phyloP scores from a whole-genome alignment of 2,113 vertebrate genomes.

The Vireo altiloquus region DNA sequence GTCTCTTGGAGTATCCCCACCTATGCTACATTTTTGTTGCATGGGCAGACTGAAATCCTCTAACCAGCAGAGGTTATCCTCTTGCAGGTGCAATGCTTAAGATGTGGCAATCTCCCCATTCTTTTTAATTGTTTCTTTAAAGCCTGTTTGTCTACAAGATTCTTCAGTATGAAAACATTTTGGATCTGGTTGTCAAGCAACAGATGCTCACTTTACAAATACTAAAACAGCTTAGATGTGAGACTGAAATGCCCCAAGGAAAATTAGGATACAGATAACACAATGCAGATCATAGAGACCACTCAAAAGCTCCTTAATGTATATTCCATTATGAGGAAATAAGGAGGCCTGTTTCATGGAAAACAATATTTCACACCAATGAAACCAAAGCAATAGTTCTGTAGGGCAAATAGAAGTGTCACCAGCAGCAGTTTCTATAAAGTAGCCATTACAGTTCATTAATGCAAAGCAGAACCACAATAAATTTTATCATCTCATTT shows the following conservation, averaged over 20 bases:
- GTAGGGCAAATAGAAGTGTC: neutral
- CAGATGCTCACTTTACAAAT: constrained; percentile 13
- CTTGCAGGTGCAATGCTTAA: neutral
- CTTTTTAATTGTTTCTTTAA: constrained; percentile 15
- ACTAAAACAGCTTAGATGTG: neutral
- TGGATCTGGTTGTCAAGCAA: constrained; percentile 25
- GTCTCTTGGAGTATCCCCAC: neutral
- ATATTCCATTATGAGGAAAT: neutral
- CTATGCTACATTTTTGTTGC: neutral
- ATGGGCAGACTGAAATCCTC: neutral
- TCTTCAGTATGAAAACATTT: constrained; percentile 25
- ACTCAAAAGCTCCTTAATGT: neutral
- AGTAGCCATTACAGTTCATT: neutral
- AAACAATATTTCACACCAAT: neutral
- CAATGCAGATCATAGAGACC: neutral
- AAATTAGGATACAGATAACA: constrained; percentile 1
- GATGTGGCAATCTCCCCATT: neutral
- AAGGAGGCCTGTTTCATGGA: neutral
- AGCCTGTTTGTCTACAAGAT: neutral
- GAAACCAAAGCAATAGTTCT: neutral
- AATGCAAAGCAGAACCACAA: neutral
- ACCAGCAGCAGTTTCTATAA: neutral
- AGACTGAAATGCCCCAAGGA: constrained; percentile 10
- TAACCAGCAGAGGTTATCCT: neutral
- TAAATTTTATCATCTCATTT: neutral